Evolutionary conservation across 2,797 vertebrate genomes (phyloP), one percentile per base, ranked within the genome.

Genomic region (Onychomys torridus): DNA sequence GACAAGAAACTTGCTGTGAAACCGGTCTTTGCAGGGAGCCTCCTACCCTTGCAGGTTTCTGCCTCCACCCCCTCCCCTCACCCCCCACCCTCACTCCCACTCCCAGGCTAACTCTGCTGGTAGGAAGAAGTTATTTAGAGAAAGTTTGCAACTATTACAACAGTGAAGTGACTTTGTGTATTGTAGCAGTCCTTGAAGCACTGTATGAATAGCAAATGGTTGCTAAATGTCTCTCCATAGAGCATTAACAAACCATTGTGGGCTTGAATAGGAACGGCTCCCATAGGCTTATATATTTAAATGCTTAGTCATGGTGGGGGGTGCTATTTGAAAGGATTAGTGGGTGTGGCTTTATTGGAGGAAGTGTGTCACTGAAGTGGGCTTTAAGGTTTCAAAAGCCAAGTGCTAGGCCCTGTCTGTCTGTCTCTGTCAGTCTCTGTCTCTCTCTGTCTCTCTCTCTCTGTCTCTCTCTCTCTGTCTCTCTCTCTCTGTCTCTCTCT

Each of bases 111-210:
- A 63, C 29, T 6, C 40, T 69, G 46, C 40, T 63, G n/a, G 37
- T 57, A 88, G 25, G 71, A 52, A 93, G 57, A 91, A 2, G 27
- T 89, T 79, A 46, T 34, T 96, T 79, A n/a, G 83, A 46, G 89
- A 49, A 85, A 13, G 40, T 76, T 84, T 93, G 27, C 23, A 90
- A 43, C 76, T 83, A 77, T 82, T 69, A 79, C 63, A 94, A 71
- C 96, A 91, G 23, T 55, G 65, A 79, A 76, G 69, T 93, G 46
- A 37, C 43, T 69, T 69, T 85, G 9, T 87, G 0, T 57, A 37
- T n/a, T 88, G 46, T 82, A 40, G 77, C 79, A 85, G 23, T 93
- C 65, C 79, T 69, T 61, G 43, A 25, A 93, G 40, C 46, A 37
- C 43, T 92, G 14, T 29, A 61, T 65, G 65, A 49, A 79, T 93